A percentile compares a stretch with the other conserved stretches of the same genome.
Conservation (phyloP, 2,797 vertebrate species). For the Neosilurus hyrtlii region DNA sequence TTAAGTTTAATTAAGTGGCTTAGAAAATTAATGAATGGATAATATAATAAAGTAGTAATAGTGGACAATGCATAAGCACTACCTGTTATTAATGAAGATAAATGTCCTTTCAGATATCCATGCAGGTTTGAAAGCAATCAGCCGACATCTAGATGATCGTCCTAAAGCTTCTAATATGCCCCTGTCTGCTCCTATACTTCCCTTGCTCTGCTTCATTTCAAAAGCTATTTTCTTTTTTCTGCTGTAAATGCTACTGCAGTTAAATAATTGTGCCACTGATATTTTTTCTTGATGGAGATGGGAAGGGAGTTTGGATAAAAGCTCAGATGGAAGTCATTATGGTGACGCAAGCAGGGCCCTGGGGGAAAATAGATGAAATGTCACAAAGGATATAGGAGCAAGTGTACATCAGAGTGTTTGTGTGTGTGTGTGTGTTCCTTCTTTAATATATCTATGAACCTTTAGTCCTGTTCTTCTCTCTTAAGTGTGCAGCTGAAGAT, state of each 20-base stretch:
- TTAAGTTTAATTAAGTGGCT: too few species aligned
- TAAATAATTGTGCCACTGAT: conserved; percentile 77
- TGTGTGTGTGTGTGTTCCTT: conserved; percentile 1
- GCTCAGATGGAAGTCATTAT: conserved; percentile 31
- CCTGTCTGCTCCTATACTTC: conserved; percentile 28
- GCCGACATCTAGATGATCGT: background rate
- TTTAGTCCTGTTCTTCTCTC: conserved; percentile 18
- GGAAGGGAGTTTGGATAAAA: conserved; percentile 26
- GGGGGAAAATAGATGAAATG: conserved; percentile 70
- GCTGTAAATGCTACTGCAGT: conserved; percentile 76
- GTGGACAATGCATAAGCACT: background rate
- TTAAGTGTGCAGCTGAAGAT: conserved; percentile 7
- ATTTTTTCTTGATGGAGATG: conserved; percentile 68
- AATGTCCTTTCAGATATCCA: background rate
- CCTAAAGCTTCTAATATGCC: conserved; percentile 24
- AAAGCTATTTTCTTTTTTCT: conserved; percentile 65
- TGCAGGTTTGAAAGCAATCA: background rate
- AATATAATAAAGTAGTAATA: background rate
- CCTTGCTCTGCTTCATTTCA: conserved; percentile 56
- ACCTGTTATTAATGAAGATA: background rate
- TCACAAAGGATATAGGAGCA: conserved; percentile 68
- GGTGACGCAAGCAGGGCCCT: conserved; percentile 52
- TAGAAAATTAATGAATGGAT: too few species aligned
- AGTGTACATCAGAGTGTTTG: conserved; percentile 45
- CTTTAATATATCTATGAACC: conserved; percentile 11